phyloP scores from a whole-genome alignment of 2,888 invertebrate genomes.

The Automeris io region DNA sequence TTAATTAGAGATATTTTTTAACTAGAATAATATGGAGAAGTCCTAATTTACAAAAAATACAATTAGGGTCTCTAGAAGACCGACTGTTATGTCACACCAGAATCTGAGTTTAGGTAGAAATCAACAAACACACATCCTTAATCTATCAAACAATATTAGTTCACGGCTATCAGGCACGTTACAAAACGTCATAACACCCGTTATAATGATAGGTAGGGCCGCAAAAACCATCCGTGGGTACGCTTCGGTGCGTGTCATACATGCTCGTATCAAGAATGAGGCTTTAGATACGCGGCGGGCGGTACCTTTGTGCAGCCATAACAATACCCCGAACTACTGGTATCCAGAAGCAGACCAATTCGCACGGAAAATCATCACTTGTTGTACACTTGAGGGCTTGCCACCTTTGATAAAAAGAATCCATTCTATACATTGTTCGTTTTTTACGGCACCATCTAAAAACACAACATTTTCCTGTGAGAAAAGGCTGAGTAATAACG shows the following conservation, averaged over 20 bases:
- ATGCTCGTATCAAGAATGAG: conserved; percentile 14
- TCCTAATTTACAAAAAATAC: no score
- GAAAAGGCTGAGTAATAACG: conserved; percentile 38
- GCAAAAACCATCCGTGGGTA: conserved; percentile 35
- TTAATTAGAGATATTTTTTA: no score
- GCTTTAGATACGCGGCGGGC: conserved; percentile 26
- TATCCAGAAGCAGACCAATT: conserved; percentile 32
- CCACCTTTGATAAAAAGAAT: conserved; percentile 63
- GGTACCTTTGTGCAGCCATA: conserved; percentile 48
- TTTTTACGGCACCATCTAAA: conserved; percentile 50
- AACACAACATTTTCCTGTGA: conserved; percentile 26
- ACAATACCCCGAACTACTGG: conserved; percentile 49
- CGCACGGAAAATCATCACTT: conserved; percentile 51
- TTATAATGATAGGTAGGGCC: conserved; percentile 47
- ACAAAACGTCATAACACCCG: conserved; percentile 44
- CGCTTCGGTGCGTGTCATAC: conserved; percentile 34
- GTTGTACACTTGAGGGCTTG: conserved; percentile 66
- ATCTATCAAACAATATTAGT: conserved; percentile 31
- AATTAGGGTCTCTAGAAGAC: no score
- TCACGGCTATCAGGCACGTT: conserved; percentile 33
- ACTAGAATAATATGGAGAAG: no score
- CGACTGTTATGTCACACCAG: background rate
- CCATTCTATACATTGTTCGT: conserved; percentile 33
- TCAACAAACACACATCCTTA: conserved; percentile 33
- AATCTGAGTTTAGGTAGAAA: conserved; percentile 4